Evolutionary conservation across 2,113 vertebrate species (phyloP), one percentile per base, ranked within the genome.

Genomic region (Dasyornis broadbenti): DNA sequence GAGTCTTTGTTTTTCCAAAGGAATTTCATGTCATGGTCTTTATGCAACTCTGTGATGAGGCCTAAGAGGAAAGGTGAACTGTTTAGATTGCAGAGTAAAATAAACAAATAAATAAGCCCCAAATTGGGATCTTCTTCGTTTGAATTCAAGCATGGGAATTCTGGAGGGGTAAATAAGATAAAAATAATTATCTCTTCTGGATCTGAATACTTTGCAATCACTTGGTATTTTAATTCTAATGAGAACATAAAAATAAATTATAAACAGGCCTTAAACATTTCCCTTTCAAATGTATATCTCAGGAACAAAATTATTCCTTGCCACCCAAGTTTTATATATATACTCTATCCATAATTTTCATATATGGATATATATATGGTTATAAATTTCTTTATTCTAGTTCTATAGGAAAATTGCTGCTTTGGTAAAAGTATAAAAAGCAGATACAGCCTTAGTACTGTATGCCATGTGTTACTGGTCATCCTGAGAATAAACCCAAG

Each of bases 171-270:
- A 10, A 93, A 65, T n/a, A 77, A 82, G 22, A 68, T 44, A 86
- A 91, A 94, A 94, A 79, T 68, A 82, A 69, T 5, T 0, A 84
- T n/a, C 60, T 81, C 15, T 44, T 80, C 45, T 83, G 71, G 28
- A 83, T 59, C 56, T 91, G 73, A 68, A 31, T 56, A 83, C 73
- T 89, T 94, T 92, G 88, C 73, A 95, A 68, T 60, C 21, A 80
- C 54, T 70, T 85, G 56, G 49, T 81, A 94, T 94, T 96, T 78
- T 95, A 83, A 91, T 81, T 92, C 92, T 88, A 85, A 64, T 66
- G 65, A 75, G 90, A 96, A 85, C 40, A 65, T 42, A 94, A 82
- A 92, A 89, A 37, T 50, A 82, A 82, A 91, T 65, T 0, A 76
- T 75, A 89, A 92, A 93, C 26, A 65, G 39, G 39, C 76, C 63